Conservation (phyloP, 37 sponge, comb jelly and placozoan species). For the Corticium candelabrum region DNA sequence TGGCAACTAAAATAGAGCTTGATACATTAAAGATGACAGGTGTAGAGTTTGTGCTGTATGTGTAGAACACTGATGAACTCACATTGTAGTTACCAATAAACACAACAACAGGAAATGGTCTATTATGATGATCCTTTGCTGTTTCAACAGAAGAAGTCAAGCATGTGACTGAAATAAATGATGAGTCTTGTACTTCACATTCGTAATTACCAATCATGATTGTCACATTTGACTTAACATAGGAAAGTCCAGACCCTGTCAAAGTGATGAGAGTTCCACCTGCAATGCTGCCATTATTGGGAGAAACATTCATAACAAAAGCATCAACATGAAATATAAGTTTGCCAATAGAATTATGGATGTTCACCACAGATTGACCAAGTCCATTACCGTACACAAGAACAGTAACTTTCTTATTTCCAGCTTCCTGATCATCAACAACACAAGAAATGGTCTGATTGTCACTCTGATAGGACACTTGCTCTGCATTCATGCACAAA, state of each 20-base stretch:
- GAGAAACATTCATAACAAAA: background rate
- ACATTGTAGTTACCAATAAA: background rate
- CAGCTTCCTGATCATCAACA: background rate
- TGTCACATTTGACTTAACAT: background rate
- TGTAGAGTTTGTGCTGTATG: background rate
- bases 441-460: background rate
- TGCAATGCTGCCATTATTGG: conserved; percentile 18
- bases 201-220: conserved; percentile 26
- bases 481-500: background rate
- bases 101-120: background rate
- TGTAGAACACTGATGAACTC: background rate
- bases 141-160: background rate
- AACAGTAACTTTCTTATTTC: background rate
- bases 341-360: too few relatives aligned
- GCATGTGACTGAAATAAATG: background rate
- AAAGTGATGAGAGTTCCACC: conserved; percentile 59
- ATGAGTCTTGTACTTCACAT: background rate
- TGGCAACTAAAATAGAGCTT: too few relatives aligned
- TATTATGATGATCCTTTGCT: too few relatives aligned
- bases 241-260: conserved; percentile 48
- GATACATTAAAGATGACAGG: background rate
- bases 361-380: background rate
- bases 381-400: background rate
- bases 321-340: background rate
- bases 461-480: too few relatives aligned